These are phyloP conservation scores for Diacarnus erythraeanus DNA, from an alignment of 37 sponge, comb jelly and placozoan genomes.

Conservation along the genomic window DNA sequence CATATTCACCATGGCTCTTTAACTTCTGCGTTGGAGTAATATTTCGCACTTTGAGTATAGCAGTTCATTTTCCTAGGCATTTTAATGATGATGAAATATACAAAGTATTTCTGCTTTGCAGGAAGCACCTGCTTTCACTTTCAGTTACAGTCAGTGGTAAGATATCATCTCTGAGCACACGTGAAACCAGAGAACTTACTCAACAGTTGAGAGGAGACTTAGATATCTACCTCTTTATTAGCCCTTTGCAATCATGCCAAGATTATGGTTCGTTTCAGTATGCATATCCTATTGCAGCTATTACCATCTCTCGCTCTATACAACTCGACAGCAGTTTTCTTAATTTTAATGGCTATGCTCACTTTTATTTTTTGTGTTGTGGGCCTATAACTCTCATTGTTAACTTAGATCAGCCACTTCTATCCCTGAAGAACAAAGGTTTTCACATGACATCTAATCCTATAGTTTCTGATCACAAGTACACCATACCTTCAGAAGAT, in stretches of 20 bases:
- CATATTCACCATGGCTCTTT: conserved; percentile 2
- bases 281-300: background rate
- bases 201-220: background rate
- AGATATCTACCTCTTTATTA: background rate
- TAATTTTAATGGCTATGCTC: background rate
- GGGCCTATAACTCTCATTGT: background rate
- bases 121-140: background rate
- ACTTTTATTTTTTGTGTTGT: background rate
- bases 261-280: background rate
- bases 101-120: background rate
- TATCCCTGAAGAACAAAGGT: conserved; percentile 1
- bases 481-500: conserved; percentile 9
- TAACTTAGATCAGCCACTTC: background rate
- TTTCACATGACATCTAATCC: conserved; percentile 1
- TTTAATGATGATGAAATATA: conserved; percentile 5
- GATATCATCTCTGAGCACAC: background rate
- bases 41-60: background rate
- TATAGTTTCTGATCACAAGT: background rate
- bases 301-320: background rate
- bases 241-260: background rate
- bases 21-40: background rate
- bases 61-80: background rate
- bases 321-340: background rate
- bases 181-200: background rate
- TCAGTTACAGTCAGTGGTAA: background rate